These are phyloP conservation scores for Geophilus truncorum DNA, from an alignment of 2,888 invertebrate species.

Conservation along the genomic window DNA sequence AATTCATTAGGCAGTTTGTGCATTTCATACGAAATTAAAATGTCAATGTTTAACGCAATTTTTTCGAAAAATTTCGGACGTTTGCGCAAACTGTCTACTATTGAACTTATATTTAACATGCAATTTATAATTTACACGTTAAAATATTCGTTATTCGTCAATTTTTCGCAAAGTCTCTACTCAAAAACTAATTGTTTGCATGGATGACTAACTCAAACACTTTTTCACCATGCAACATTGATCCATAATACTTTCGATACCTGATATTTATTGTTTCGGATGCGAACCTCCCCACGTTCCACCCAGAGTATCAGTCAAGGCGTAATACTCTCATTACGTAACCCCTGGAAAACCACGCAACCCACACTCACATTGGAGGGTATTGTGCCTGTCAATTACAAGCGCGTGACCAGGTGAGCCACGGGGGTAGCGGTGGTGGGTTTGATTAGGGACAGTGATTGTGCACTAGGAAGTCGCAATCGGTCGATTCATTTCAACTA, in stretches of 20 bases:
- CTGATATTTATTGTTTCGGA: slow-evolving; percentile 12
- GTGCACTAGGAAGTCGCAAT: slow-evolving; percentile 22
- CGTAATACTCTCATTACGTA: neutral
- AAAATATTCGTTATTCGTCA: too few species aligned
- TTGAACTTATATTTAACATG: too few species aligned
- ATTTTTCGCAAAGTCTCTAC: too few species aligned
- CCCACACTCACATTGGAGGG: neutral
- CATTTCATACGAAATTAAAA: too few species aligned
- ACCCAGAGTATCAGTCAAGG: neutral
- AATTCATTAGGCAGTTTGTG: too few species aligned
- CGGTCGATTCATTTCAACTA: neutral
- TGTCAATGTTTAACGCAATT: too few species aligned
- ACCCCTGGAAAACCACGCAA: neutral
- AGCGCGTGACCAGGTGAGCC: neutral
- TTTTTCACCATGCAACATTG: neutral
- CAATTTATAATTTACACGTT: too few species aligned
- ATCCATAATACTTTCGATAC: neutral
- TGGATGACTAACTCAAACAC: neutral
- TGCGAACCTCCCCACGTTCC: neutral
- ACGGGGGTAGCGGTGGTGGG: neutral
- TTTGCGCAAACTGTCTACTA: too few species aligned
- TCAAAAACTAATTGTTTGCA: neutral
- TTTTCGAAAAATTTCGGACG: too few species aligned
- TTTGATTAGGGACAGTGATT: slow-evolving; percentile 11
- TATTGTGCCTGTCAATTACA: neutral